These are phyloP conservation scores for Tethya wilhelma DNA, from an alignment of 37 sponge, comb jelly and placozoan species.

Conservation along the genomic window DNA sequence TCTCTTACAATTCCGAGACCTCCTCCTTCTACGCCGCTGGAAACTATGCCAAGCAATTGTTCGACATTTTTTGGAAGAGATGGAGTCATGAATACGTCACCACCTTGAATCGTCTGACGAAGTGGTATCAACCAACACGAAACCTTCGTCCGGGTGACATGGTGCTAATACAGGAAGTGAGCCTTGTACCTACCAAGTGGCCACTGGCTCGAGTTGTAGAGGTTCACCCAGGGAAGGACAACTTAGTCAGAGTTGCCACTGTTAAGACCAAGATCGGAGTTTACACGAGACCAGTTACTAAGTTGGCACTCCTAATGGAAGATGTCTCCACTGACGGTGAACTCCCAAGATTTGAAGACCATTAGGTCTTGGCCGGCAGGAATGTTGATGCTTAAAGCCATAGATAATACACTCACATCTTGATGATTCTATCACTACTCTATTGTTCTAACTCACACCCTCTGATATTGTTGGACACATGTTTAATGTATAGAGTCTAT, in stretches of 20 bases:
- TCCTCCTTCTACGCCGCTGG: not conserved
- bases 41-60: slow-evolving; percentile 20
- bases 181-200: slow-evolving; percentile 19
- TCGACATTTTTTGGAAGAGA: slow-evolving; percentile 29
- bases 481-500: no score
- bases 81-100: slow-evolving; percentile 32
- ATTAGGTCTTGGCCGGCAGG: slow-evolving; percentile 8
- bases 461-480: no score
- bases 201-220: slow-evolving; percentile 19
- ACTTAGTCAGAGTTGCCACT: slow-evolving; percentile 4
- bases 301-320: slow-evolving; percentile 5
- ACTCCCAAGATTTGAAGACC: not conserved
- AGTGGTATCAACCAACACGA: slow-evolving; percentile 6
- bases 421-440: no score
- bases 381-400: not conserved
- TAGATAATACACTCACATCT: no score
- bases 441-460: no score
- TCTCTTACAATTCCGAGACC: not conserved
- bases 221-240: slow-evolving; percentile 21
- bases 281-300: slow-evolving; percentile 18
- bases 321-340: no score
- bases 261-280: slow-evolving; percentile 2
- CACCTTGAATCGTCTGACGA: slow-evolving; percentile 1
- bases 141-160: slow-evolving; percentile 1
- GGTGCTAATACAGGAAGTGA: slow-evolving; percentile 16